Evolutionary conservation across 2,797 vertebrate genomes (phyloP), one percentile per base, ranked within the genome.

Genomic region (Propithecus perrieri): DNA sequence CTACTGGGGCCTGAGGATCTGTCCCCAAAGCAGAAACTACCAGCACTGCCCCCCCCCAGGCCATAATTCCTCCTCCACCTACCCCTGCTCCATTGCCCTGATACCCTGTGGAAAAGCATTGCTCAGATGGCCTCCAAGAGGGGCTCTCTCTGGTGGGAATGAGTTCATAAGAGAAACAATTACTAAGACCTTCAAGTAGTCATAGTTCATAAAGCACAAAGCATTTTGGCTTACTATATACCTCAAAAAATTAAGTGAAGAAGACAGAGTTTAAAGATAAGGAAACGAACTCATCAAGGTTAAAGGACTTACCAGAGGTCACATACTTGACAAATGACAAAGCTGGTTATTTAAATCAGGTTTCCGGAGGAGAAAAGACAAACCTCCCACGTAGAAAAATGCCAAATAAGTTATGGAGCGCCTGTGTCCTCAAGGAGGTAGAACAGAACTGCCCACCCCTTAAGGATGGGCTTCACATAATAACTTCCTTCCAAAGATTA

Each of bases 231-330:
- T 89, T 67, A n/a, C 26, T 46, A 26, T 38, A 8, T 28, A 80
- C 75, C 74, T 86, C 89, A 43, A 89, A 89, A 59, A 41, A 41
- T 57, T 46, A 48, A 9, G 38, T 14, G 92, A 57, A 81, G 50
- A 83, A 90, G 76, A 63, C 53, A 94, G 59, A 95, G 43, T 96
- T 80, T 72, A 87, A 96, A 93, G 84, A 86, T 59, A 95, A 94
- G 87, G 33, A 61, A 95, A 83, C 41, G 61, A 95, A 80, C 12
- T 72, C 41, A 50, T 81, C 53, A 61, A 84, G 57, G 28, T 35
- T 80, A 94, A 89, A 18, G 9, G 4, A 75, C 46, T 93, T 87
- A 69, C 28, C n/a, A 43, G 35, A 72, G 69, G 17, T 86, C 35
- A 75, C 6, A 18, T 4, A 35, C 20, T 41, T 83, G 63, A 17